These are phyloP conservation scores for Stomorhina lunata DNA, from an alignment of 2,888 invertebrate species.

Conservation along the genomic window DNA sequence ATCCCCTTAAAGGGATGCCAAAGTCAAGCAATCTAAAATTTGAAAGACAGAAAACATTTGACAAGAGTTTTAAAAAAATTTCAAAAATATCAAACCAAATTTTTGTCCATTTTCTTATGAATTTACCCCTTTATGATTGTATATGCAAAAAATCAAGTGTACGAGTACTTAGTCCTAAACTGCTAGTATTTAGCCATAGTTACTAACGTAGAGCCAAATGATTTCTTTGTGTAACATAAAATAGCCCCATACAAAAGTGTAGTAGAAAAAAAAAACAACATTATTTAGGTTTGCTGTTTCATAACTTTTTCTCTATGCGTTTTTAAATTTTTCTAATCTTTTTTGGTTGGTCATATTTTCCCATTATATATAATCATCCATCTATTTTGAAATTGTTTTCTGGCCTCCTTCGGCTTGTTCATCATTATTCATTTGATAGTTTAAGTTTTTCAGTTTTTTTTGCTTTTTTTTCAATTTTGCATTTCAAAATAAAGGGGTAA, in stretches of 20 bases:
- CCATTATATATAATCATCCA: constrained; percentile 54
- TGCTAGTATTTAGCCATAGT: not conserved
- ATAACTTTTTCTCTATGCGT: constrained; percentile 29
- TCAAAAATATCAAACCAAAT: no score
- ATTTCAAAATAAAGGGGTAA: constrained; percentile 17
- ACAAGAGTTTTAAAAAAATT: no score
- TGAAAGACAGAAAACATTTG: no score
- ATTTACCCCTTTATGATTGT: not conserved
- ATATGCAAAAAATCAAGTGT: not conserved
- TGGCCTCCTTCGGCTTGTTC: constrained; percentile 34
- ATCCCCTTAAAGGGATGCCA: no score
- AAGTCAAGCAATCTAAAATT: no score
- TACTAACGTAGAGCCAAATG: constrained; percentile 10
- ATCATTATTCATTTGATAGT: constrained; percentile 34
- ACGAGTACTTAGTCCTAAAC: constrained; percentile 32
- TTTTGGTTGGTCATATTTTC: constrained; percentile 24
- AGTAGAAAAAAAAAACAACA: not conserved
- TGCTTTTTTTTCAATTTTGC: not conserved
- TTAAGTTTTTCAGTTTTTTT: constrained; percentile 12
- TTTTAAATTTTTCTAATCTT: not conserved
- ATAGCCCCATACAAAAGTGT: not conserved
- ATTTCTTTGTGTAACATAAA: constrained; percentile 34
- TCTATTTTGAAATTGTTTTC: constrained; percentile 50
- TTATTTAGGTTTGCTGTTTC: constrained; percentile 41
- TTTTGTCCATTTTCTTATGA: no score